phyloP scores from a whole-genome alignment of 2,113 vertebrate species.

The Alces alces region DNA sequence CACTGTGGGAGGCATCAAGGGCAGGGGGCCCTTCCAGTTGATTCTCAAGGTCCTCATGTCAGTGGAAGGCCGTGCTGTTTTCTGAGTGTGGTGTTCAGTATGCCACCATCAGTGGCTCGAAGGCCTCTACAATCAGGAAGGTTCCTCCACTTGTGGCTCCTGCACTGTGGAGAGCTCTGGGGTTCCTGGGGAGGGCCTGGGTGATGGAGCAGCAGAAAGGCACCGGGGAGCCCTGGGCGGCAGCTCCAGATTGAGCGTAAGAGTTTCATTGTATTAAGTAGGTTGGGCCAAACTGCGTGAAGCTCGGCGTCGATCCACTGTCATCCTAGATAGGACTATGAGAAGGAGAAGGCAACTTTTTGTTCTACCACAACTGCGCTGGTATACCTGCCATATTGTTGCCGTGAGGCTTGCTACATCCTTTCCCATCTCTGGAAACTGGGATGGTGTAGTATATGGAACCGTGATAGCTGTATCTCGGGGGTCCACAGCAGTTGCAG shows the following conservation, averaged over 20 bases:
- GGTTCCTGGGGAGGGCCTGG: not conserved
- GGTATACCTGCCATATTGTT: accelerated
- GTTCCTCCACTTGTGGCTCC: accelerated
- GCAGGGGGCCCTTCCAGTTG: not conserved
- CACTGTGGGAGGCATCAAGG: not conserved
- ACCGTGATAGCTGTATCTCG: accelerated
- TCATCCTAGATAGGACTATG: not conserved
- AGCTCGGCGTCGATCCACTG: accelerated
- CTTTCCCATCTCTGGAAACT: accelerated
- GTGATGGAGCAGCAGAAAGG: not conserved
- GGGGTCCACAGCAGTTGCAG: too few species aligned
- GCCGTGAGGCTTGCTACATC: accelerated
- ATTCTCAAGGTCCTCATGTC: not conserved
- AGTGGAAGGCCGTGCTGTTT: not conserved
- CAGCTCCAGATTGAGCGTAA: accelerated
- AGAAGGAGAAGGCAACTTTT: not conserved
- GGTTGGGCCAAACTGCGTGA: too few species aligned
- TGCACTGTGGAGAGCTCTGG: not conserved
- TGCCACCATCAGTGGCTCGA: accelerated
- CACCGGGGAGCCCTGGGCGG: not conserved
- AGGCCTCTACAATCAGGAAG: accelerated
- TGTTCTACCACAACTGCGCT: accelerated
- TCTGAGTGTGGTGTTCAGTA: not conserved
- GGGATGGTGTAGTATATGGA: accelerated
- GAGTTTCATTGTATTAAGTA: not conserved